These are phyloP conservation scores for Euglossa dilemma DNA, from an alignment of 1,140 invertebrate genomes.

Conservation along the genomic window DNA sequence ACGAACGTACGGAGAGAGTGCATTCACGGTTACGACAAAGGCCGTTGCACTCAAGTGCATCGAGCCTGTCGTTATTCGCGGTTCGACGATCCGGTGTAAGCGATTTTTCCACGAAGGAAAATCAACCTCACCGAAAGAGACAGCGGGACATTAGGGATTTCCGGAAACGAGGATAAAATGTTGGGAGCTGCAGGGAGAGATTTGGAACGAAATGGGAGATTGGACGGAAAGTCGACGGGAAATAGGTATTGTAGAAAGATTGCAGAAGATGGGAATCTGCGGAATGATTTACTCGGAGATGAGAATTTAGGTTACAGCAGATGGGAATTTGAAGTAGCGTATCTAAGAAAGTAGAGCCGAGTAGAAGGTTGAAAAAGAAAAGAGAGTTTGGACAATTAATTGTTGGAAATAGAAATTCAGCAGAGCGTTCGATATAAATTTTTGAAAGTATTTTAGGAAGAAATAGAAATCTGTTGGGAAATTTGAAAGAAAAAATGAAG, in stretches of 20 bases:
- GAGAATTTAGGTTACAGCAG: neutral
- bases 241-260: neutral
- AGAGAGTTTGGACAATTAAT: too few species aligned
- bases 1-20: conserved; percentile 29
- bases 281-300: neutral
- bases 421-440: too few species aligned
- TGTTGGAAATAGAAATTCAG: too few species aligned
- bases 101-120: conserved; percentile 4
- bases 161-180: neutral
- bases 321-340: too few species aligned
- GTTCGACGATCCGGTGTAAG: neutral
- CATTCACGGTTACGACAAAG: conserved; percentile 47
- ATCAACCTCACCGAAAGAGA: neutral
- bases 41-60: conserved; percentile 44
- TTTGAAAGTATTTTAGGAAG: too few species aligned
- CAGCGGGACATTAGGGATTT: neutral
- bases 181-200: neutral
- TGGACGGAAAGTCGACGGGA: neutral
- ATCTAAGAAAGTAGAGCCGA: too few species aligned
- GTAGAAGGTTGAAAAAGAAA: too few species aligned
- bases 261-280: neutral
- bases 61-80: conserved; percentile 16
- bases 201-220: neutral
- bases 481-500: neutral
- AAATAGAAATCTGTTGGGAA: too few species aligned